A percentile compares a stretch with the other conserved stretches of the same genome.
These are phyloP conservation scores for Oryzias woworae DNA, from an alignment of 2,113 vertebrate species.

Conservation along the genomic window DNA sequence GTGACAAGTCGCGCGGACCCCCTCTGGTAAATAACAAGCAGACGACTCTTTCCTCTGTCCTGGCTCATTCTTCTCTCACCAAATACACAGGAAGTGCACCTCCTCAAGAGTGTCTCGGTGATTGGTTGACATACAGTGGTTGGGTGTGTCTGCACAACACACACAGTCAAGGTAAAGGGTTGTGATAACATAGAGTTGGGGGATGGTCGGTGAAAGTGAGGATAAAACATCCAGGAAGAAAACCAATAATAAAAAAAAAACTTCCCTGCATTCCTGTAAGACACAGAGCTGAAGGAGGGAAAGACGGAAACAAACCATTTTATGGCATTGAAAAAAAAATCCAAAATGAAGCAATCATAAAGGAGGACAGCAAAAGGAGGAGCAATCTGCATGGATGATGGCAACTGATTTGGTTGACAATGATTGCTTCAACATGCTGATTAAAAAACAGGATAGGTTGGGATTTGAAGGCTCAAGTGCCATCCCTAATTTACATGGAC, in stretches of 20 bases:
- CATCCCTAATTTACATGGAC: background rate
- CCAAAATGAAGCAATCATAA: conserved; percentile 32
- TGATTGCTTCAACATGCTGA: conserved; percentile 15
- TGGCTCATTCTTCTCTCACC: conserved; percentile 49
- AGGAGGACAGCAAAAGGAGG: conserved; percentile 10
- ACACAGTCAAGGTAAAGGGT: conserved; percentile 61
- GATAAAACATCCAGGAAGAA: conserved; percentile 9
- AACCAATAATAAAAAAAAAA: conserved; percentile 28
- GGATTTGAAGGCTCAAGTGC: background rate
- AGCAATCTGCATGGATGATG: background rate
- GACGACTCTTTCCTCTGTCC: conserved; percentile 37
- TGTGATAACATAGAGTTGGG: conserved; percentile 26
- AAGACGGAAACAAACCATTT: conserved; percentile 13
- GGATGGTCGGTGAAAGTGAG: conserved; percentile 32
- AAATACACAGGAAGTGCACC: conserved; percentile 75
- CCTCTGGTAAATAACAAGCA: conserved; percentile 9
- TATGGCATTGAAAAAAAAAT: background rate
- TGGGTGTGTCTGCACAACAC: conserved; percentile 71
- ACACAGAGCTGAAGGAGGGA: conserved; percentile 5
- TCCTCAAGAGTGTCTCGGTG: conserved; percentile 55
- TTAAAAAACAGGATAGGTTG: background rate
- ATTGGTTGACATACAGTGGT: conserved; percentile 66
- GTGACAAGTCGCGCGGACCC: conserved; percentile 23
- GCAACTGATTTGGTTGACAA: conserved; percentile 28
- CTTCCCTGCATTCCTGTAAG: conserved; percentile 12